A percentile compares a stretch with the other conserved stretches of the same genome.
Evolutionary conservation across 2,888 invertebrate genomes (phyloP).

Genomic region (Melinaea menophilus): DNA sequence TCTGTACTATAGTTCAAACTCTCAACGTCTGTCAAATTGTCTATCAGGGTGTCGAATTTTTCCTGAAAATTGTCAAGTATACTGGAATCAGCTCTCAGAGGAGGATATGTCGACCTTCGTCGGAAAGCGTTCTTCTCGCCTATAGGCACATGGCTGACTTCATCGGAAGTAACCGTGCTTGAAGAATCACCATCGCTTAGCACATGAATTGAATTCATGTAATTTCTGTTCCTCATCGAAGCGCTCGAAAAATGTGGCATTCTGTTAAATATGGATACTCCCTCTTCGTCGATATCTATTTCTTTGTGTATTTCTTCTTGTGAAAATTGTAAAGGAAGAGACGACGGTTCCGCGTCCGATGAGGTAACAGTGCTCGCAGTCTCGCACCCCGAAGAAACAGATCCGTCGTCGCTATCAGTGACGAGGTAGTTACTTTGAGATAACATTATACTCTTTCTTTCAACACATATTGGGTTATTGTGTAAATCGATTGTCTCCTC

Average conservation of each 20-base stretch:
- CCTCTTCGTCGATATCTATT: constrained; percentile 60
- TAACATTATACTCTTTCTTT: constrained; percentile 47
- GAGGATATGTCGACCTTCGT: constrained; percentile 69
- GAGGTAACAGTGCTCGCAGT: constrained; percentile 85
- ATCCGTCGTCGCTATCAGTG: constrained; percentile 84
- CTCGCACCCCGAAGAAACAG: constrained; percentile 89
- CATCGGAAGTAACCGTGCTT: constrained; percentile 41
- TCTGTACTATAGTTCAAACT: constrained; percentile 64
- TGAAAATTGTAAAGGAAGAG: constrained; percentile 65
- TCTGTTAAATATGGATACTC: constrained; percentile 42
- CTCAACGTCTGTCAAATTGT: constrained; percentile 63
- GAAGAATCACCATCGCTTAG: constrained; percentile 33
- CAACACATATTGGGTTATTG: constrained; percentile 42
- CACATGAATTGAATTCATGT: constrained; percentile 43
- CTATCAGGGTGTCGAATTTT: constrained; percentile 67
- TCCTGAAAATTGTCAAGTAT: constrained; percentile 54
- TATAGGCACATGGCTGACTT: constrained; percentile 70
- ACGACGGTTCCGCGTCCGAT: constrained; percentile 76
- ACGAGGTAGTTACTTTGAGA: constrained; percentile 75
- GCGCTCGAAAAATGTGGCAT: constrained; percentile 45
- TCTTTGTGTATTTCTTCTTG: constrained; percentile 61
- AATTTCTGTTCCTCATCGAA: constrained; percentile 44
- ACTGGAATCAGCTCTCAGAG: constrained; percentile 50
- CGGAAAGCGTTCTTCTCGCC: constrained; percentile 69
- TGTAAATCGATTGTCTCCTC: constrained; percentile 59